Conservation (phyloP, 35 echinoderm and acorn worm genomes). For the Apostichopus japonicus region DNA sequence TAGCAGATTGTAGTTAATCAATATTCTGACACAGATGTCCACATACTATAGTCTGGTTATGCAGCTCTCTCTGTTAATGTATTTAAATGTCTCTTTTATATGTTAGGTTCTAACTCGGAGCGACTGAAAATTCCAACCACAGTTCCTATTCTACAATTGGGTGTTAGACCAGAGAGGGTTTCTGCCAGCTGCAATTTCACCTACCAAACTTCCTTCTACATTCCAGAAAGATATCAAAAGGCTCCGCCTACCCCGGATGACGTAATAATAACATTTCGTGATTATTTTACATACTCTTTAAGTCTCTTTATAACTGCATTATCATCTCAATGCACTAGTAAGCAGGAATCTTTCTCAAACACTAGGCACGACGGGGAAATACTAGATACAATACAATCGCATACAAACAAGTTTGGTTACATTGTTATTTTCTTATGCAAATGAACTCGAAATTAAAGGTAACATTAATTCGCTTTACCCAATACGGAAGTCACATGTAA, state of each 20-base stretch:
- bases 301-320: not conserved
- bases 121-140: not conserved
- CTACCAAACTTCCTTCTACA: constrained; percentile 31
- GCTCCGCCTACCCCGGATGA: constrained; percentile 22
- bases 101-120: not conserved
- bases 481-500: too few species aligned
- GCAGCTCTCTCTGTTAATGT: too few species aligned
- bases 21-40: too few species aligned
- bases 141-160: constrained; percentile 40
- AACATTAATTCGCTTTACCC: too few species aligned
- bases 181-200: constrained; percentile 26
- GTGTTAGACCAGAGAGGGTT: not conserved
- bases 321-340: not conserved
- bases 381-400: not conserved
- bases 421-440: too few species aligned
- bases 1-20: too few species aligned
- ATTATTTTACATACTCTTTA: not conserved
- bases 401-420: too few species aligned
- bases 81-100: not conserved
- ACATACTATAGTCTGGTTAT: too few species aligned
- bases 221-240: constrained; percentile 19
- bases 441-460: too few species aligned
- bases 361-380: not conserved
- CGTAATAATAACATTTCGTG: constrained; percentile 9
- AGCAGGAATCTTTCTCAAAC: not conserved